Base-by-base conservation (phyloP, 2,113 vertebrate genomes). In the Chlorodrepanis virens region DNA sequence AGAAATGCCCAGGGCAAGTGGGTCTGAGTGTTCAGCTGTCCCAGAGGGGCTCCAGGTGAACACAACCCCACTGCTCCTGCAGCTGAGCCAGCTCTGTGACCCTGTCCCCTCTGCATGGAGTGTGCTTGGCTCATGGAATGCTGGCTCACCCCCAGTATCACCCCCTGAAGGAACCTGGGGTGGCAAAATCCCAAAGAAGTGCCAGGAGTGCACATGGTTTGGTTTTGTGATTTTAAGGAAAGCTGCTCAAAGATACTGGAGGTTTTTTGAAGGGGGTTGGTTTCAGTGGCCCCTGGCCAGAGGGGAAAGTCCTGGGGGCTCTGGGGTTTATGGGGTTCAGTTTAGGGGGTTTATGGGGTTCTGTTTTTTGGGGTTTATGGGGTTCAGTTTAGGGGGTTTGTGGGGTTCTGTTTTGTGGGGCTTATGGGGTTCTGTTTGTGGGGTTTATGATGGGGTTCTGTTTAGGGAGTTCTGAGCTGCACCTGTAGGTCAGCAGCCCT, bases 151-250 rank as follows among this genome's bases (percentile, higher is more conserved):
- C 6, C 49, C 39, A 33, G 72, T 14, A 23, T 18, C 50, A 23
- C 11, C 31, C 65, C 24, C 19, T 1, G 10, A 49, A 23, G 16
- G 70, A 68, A 20, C 2, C 0, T 0, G 0, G 40, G 21, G 10
- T n/a, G 60, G 13, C 15, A 40, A 49, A 70, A 71, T 7, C 78
- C 89, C 47, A 10, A 6, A 23, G 68, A 16, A 50, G 16, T 3
- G 8, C 50, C 40, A 14, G 27, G 47, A 39, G 22, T 31, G 39
- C 14, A 4, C 2, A 1, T 3, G 10, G 59, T 10, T 63, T 0
- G 31, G 14, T 44, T 75, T 25, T 14, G 63, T 12, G 37, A 11
- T 42, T 76, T 61, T 4, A 29, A 56, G 40, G 28, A 45, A 56
- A 60, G 24, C 19, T n/a, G 31, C n/a, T 44, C 40, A 5, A 6